Percentiles rank a stretch among this genome's conserved stretches.
These are phyloP conservation scores for Nematolebias whitei DNA, from an alignment of 2,113 vertebrate species.

Conservation along the genomic window DNA sequence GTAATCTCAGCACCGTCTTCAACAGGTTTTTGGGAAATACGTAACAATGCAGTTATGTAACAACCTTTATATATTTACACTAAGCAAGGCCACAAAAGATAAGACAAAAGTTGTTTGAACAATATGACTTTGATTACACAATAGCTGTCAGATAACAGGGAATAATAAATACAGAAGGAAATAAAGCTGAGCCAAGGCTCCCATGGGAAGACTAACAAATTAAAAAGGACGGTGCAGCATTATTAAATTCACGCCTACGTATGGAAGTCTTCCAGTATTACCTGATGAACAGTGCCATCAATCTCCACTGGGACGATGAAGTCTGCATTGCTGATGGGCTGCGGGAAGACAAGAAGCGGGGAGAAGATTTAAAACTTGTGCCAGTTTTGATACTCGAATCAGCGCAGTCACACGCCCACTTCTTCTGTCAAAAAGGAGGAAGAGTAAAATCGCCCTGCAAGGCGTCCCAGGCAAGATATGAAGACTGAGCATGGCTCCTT, in stretches of 20 bases:
- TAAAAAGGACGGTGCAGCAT: slow-evolving; percentile 6
- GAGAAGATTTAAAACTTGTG: slow-evolving; percentile 14
- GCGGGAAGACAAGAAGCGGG: slow-evolving; percentile 26
- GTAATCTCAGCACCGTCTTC: slow-evolving; percentile 10
- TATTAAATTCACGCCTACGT: slow-evolving; percentile 33
- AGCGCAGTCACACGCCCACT: slow-evolving; percentile 16
- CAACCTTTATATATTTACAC: slow-evolving; percentile 10
- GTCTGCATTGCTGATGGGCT: slow-evolving; percentile 69
- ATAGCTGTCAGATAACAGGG: slow-evolving; percentile 16
- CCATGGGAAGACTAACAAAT: slow-evolving; percentile 19
- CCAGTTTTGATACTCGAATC: not conserved
- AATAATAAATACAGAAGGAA: slow-evolving; percentile 32
- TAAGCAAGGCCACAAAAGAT: slow-evolving; percentile 6
- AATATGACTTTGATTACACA: slow-evolving; percentile 12
- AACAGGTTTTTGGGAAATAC: not conserved
- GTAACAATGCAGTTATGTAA: not conserved
- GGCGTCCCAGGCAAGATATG: slow-evolving; percentile 33
- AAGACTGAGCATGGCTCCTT: slow-evolving; percentile 33
- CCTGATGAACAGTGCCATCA: slow-evolving; percentile 72
- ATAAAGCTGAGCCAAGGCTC: slow-evolving; percentile 9
- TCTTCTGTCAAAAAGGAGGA: not conserved
- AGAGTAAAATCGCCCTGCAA: slow-evolving; percentile 21
- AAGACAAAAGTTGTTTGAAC: slow-evolving; percentile 8
- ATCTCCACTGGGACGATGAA: slow-evolving; percentile 75
- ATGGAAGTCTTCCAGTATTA: slow-evolving; percentile 34